phyloP scores from a whole-genome alignment of 2,888 invertebrate species.

The Epiblema foenella region DNA sequence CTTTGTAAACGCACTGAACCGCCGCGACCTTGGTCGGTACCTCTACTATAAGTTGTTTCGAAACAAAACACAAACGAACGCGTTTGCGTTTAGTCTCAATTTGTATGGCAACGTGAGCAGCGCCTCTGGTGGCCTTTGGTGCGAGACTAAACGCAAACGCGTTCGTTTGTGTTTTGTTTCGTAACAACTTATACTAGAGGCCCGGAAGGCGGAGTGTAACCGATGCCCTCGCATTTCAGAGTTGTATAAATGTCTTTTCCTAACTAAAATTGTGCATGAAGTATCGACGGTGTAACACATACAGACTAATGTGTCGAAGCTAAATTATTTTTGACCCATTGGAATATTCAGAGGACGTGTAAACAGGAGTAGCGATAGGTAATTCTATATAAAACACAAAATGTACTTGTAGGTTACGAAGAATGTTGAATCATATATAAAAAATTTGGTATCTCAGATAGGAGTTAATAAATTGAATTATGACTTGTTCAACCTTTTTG shows the following conservation, averaged over 20 bases:
- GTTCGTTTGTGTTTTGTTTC: too few species aligned
- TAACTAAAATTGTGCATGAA: constrained; percentile 40
- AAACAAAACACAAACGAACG: too few species aligned
- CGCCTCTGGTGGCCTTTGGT: too few species aligned
- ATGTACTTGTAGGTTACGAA: constrained; percentile 83
- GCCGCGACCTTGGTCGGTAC: background rate
- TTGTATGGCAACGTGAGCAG: too few species aligned
- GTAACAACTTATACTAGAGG: too few species aligned
- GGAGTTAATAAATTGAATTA: constrained; percentile 77
- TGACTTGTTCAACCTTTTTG: constrained; percentile 82
- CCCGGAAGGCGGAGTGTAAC: constrained; percentile 39
- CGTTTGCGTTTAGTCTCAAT: too few species aligned
- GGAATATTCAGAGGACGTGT: constrained; percentile 77
- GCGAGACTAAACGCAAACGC: too few species aligned
- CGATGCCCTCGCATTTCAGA: constrained; percentile 79
- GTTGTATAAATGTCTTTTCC: constrained; percentile 57
- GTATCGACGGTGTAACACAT: constrained; percentile 34
- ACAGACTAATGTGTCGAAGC: constrained; percentile 58
- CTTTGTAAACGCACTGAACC: constrained; percentile 23
- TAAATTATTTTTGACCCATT: constrained; percentile 74
- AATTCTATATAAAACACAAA: constrained; percentile 80
- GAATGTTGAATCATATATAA: constrained; percentile 80
- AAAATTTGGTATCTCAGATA: constrained; percentile 79
- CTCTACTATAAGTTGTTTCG: too few species aligned
- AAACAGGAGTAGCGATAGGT: constrained; percentile 78